These are phyloP conservation scores for Phymatocera aterrima DNA, from an alignment of 2,888 invertebrate genomes.

Conservation along the genomic window DNA sequence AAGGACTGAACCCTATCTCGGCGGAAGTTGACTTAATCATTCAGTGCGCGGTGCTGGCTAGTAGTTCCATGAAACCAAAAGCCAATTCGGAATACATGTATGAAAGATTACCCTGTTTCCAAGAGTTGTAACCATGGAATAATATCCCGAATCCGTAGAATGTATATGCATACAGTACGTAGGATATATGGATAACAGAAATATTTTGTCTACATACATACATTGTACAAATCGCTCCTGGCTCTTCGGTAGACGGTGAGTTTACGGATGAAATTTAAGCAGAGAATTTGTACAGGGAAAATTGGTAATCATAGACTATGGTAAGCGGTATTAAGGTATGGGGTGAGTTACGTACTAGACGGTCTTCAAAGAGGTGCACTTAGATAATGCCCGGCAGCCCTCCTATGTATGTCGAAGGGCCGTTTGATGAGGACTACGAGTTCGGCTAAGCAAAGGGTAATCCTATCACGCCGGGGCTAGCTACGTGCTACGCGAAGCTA, in stretches of 20 bases:
- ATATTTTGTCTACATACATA: background rate
- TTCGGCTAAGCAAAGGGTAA: conserved; percentile 75
- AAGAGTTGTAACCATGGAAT: background rate
- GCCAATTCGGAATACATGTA: background rate
- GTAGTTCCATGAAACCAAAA: conserved; percentile 1
- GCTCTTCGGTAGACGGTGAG: background rate
- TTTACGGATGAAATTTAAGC: conserved; percentile 59
- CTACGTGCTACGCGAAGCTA: conserved; percentile 59
- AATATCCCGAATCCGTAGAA: background rate
- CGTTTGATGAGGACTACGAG: conserved; percentile 74
- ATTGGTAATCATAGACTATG: conserved; percentile 75
- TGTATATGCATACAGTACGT: no score
- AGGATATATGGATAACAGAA: no score
- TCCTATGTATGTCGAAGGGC: conserved; percentile 65
- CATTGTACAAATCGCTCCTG: background rate
- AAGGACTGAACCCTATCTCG: background rate
- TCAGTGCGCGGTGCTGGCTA: background rate
- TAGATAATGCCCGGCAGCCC: conserved; percentile 71
- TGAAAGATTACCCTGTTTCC: background rate
- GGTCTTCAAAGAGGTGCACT: conserved; percentile 75
- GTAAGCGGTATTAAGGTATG: conserved; percentile 72
- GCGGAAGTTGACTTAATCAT: conserved; percentile 20
- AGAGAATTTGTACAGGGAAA: conserved; percentile 72
- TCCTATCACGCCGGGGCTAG: conserved; percentile 69
- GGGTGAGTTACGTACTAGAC: conserved; percentile 57